A percentile compares a stretch with the other conserved stretches of the same genome.
phyloP scores from a whole-genome alignment of 2,888 invertebrate species.

The Gasteruption jaculator region DNA sequence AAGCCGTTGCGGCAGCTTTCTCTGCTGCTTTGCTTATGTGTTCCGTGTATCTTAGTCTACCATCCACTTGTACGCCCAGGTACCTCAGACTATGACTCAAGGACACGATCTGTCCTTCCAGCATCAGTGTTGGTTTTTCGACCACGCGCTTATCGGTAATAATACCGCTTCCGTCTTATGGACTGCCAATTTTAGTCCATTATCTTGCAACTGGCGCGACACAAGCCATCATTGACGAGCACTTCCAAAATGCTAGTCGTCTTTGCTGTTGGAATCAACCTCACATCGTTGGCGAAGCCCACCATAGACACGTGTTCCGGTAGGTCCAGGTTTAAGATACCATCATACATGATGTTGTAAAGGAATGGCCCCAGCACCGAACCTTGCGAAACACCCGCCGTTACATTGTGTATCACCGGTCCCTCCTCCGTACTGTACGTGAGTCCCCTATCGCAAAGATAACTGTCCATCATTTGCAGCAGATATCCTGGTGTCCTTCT shows the following conservation, averaged over 20 bases:
- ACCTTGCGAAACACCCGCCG: conserved; percentile 14
- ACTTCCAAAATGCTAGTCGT: background rate
- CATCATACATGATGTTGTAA: conserved; percentile 16
- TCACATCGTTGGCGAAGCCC: conserved; percentile 10
- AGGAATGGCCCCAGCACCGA: conserved; percentile 10
- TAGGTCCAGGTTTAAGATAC: background rate
- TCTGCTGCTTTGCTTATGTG: background rate
- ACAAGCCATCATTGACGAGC: conserved; percentile 3
- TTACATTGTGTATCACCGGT: background rate
- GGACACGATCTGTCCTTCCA: background rate
- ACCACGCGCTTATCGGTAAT: background rate
- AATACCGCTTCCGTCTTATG: conserved; percentile 14
- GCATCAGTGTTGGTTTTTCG: background rate
- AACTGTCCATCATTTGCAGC: conserved; percentile 8
- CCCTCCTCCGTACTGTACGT: conserved; percentile 12
- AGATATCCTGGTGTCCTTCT: conserved; percentile 7
- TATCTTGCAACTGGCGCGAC: background rate
- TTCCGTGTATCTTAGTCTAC: background rate
- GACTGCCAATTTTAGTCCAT: conserved; percentile 9
- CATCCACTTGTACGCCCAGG: background rate
- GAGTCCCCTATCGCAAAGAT: conserved; percentile 10
- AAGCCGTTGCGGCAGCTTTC: background rate
- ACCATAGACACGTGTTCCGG: background rate
- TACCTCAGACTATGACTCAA: background rate
- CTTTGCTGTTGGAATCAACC: conserved; percentile 2